Evolutionary conservation across 2,888 invertebrate species (phyloP).

Genomic region (Parnassius smintheus): DNA sequence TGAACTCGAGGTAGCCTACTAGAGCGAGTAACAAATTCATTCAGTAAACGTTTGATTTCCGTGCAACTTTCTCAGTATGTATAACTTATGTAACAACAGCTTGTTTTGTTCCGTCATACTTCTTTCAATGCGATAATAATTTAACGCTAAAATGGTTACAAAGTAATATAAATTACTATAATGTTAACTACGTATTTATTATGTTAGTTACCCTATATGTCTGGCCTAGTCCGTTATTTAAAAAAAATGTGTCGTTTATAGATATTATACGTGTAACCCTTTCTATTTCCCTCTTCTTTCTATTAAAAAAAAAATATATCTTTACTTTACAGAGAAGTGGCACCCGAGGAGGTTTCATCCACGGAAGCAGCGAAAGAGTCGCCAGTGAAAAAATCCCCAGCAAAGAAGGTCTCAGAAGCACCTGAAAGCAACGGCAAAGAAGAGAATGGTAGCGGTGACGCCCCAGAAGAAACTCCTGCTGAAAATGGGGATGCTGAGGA

Average conservation of each 20-base stretch:
- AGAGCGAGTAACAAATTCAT: slow-evolving; percentile 59
- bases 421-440: slow-evolving; percentile 75
- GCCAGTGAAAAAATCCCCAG: slow-evolving; percentile 75
- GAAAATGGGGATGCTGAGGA: slow-evolving; percentile 64
- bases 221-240: too few relatives aligned
- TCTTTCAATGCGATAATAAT: slow-evolving; percentile 48
- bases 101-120: slow-evolving; percentile 67
- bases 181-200: not conserved
- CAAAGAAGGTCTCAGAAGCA: slow-evolving; percentile 71
- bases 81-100: slow-evolving; percentile 70
- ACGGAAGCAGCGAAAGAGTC: slow-evolving; percentile 71
- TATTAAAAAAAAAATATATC: not conserved
- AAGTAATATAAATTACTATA: slow-evolving; percentile 9
- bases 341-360: slow-evolving; percentile 74
- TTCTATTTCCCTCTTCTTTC: too few relatives aligned
- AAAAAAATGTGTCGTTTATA: too few relatives aligned
- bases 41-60: slow-evolving; percentile 58
- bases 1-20: slow-evolving; percentile 40
- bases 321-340: slow-evolving; percentile 63
- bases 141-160: not conserved
- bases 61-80: slow-evolving; percentile 73
- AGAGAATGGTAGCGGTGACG: slow-evolving; percentile 67
- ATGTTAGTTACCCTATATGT: too few relatives aligned
- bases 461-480: slow-evolving; percentile 57
- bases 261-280: too few relatives aligned